Evolutionary conservation across 2,888 invertebrate species (phyloP).

Genomic region (Magallana nippona): DNA sequence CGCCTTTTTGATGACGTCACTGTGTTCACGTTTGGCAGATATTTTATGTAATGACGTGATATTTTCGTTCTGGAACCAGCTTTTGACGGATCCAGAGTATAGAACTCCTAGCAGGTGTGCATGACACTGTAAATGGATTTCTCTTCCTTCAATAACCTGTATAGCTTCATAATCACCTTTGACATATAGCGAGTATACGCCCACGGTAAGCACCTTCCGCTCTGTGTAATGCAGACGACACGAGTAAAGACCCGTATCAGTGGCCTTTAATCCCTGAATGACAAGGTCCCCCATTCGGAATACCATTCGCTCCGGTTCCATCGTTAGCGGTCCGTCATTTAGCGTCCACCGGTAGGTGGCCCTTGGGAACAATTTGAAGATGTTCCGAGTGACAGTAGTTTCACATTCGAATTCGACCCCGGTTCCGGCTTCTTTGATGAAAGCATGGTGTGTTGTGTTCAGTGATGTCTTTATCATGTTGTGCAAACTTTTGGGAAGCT

Average conservation of each 20-base stretch:
- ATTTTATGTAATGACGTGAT: neutral
- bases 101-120: constrained; percentile 42
- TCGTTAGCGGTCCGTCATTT: constrained; percentile 41
- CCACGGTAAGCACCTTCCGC: constrained; percentile 39
- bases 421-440: constrained; percentile 35
- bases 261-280: constrained; percentile 32
- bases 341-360: constrained; percentile 42
- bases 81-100: constrained; percentile 17
- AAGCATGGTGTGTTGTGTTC: constrained; percentile 5
- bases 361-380: constrained; percentile 36
- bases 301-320: constrained; percentile 42
- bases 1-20: constrained; percentile 38
- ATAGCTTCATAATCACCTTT: neutral
- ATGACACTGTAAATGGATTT: constrained; percentile 42
- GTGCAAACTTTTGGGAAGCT: constrained; percentile 10
- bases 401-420: constrained; percentile 44
- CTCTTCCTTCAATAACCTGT: neutral
- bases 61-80: constrained; percentile 29
- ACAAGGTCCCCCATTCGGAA: constrained; percentile 35
- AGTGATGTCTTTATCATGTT: neutral
- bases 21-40: constrained; percentile 20
- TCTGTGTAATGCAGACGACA: constrained; percentile 44
- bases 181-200: constrained; percentile 36
- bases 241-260: constrained; percentile 46
- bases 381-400: constrained; percentile 22